A percentile compares a stretch with the other conserved stretches of the same genome.
Conservation (phyloP, 1,140 invertebrate genomes). For the Chlorops oryzae region DNA sequence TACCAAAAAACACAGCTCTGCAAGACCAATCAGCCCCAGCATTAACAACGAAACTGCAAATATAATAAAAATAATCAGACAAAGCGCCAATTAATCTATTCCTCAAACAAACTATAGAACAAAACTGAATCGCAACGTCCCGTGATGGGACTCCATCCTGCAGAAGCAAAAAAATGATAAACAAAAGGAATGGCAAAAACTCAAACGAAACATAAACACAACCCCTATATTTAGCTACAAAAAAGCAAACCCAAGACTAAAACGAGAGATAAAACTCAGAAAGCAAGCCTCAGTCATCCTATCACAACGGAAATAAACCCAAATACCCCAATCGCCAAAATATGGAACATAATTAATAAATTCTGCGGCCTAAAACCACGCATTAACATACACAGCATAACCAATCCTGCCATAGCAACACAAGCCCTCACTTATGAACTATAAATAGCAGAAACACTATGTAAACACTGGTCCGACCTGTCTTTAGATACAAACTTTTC, state of each 20-base stretch:
- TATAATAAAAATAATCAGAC: constrained; percentile 1
- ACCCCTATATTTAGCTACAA: constrained; percentile 1
- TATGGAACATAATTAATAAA: not conserved
- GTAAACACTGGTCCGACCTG: not conserved
- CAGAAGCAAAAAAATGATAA: not conserved
- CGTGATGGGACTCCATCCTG: constrained; percentile 3
- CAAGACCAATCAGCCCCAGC: not conserved
- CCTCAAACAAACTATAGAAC: not conserved
- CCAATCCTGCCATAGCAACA: not conserved
- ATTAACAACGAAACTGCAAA: constrained; percentile 5
- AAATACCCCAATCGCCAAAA: not conserved
- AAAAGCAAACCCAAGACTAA: constrained; percentile 2
- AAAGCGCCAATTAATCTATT: not conserved
- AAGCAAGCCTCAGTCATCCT: not conserved
- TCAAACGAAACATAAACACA: constrained; percentile 1
- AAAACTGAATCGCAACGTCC: not conserved
- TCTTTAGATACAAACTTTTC: constrained; percentile 1
- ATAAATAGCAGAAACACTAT: not conserved
- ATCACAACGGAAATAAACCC: not conserved
- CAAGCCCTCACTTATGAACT: not conserved
- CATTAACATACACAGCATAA: not conserved
- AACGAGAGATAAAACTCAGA: not conserved
- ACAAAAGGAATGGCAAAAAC: not conserved
- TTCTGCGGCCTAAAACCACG: not conserved
- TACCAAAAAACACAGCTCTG: not conserved